Evolutionary conservation across 2,797 vertebrate genomes (phyloP).

Genomic region (Coracias cyanogaster): DNA sequence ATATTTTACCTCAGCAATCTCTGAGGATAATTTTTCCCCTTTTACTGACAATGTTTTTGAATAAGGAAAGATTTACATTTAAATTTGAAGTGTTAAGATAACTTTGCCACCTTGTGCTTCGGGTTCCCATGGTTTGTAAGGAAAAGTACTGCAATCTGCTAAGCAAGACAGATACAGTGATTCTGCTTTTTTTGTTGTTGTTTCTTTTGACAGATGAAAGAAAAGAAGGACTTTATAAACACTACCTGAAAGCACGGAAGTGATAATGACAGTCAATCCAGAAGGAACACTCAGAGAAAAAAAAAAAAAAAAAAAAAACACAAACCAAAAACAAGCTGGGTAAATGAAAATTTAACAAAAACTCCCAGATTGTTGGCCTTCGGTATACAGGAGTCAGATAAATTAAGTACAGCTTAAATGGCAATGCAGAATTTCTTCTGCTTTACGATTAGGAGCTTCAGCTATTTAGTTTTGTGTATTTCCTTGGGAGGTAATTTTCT

Average conservation of each 20-base stretch:
- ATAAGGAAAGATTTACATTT: constrained; percentile 29
- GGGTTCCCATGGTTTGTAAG: too few species aligned
- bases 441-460: neutral
- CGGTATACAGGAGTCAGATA: accelerated
- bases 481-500: neutral
- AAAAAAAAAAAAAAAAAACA: neutral
- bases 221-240: neutral
- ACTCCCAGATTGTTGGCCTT: neutral
- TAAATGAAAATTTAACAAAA: neutral
- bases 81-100: constrained; percentile 2
- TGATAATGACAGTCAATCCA: neutral
- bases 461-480: neutral
- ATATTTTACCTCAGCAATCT: neutral
- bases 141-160: neutral
- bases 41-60: neutral
- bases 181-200: neutral
- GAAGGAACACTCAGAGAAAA: neutral
- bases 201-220: neutral
- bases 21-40: neutral
- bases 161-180: neutral
- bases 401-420: neutral
- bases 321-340: neutral
- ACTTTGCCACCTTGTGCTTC: neutral
- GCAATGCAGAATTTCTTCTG: neutral
- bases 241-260: neutral